Percentiles rank a stretch among this genome's conserved stretches.
Conservation (phyloP, 1,140 invertebrate species). For the Orius laevigatus region DNA sequence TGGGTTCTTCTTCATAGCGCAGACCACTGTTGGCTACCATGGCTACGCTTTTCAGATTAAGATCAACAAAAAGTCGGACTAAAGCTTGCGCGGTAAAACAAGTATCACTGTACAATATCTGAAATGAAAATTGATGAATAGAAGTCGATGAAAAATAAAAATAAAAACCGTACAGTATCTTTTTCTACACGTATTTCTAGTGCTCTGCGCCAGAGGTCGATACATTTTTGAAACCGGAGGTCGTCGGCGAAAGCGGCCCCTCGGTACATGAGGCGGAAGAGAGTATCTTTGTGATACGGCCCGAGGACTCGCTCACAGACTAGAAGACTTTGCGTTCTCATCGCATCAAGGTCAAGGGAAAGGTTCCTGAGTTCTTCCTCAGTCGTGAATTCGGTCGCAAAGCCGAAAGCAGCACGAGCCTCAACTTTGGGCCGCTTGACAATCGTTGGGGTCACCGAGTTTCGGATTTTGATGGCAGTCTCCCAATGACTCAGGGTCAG, state of each 20-base stretch:
- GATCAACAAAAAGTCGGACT: slow-evolving; percentile 59
- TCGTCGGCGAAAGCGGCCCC: slow-evolving; percentile 78
- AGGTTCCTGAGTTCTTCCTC: slow-evolving; percentile 52
- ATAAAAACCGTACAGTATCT: slow-evolving; percentile 38
- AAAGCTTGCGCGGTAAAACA: slow-evolving; percentile 67
- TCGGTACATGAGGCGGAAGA: slow-evolving; percentile 56
- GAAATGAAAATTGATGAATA: slow-evolving; percentile 13
- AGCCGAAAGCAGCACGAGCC: slow-evolving; percentile 40
- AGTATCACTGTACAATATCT: slow-evolving; percentile 49
- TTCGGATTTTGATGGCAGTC: slow-evolving; percentile 17
- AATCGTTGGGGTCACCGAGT: slow-evolving; percentile 24
- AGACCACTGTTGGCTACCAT: slow-evolving; percentile 30
- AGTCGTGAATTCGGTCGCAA: slow-evolving; percentile 51
- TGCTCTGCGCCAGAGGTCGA: slow-evolving; percentile 67
- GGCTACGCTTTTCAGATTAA: slow-evolving; percentile 43
- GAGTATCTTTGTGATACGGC: slow-evolving; percentile 62
- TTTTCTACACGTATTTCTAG: slow-evolving; percentile 61
- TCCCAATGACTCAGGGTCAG: slow-evolving; percentile 22
- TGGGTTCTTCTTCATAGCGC: slow-evolving; percentile 32
- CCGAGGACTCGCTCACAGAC: slow-evolving; percentile 71
- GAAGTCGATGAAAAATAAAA: background rate
- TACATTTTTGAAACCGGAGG: slow-evolving; percentile 64
- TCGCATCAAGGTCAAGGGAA: slow-evolving; percentile 55
- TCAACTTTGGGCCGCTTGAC: slow-evolving; percentile 38
- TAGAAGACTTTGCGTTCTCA: slow-evolving; percentile 65